Base-by-base conservation (phyloP, 1,140 invertebrate genomes). In the Musca domestica region DNA sequence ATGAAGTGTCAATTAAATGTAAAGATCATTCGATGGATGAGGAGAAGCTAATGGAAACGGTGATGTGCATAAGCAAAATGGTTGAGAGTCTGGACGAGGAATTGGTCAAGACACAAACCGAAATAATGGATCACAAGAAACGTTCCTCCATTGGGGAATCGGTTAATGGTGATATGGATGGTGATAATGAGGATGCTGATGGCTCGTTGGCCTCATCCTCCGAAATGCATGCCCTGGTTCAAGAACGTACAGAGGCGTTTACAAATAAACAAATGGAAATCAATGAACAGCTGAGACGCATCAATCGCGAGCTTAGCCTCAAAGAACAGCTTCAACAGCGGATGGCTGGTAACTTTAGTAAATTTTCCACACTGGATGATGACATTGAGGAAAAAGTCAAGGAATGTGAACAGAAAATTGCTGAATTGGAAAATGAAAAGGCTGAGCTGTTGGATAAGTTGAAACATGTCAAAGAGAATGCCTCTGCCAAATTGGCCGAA, bases 281-380 rank as follows among this genome's bases (percentile, higher is more conserved):
- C 0, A 87, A 88, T 67, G 85, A 86, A 68, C 85, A 91, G 78
- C 79, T 91, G 10, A 86, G 89, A 74, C 87, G 89, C 69, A 85
- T 95, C 1, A 92, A 91, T 74, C 88, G 87, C 19, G 87, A 90
- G 54, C 82, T 95, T 70, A 87, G 88, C 4, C 84, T 90, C 49
- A 95, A 95, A 75, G 90, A 94, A 76, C 87, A 88, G 52, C 82
- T 95, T 2, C 90, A 92, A 0, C 83, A 87, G 67, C 86, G 87
- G 48, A 84, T 95, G 49, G 73, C 87, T 1, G 85, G 85, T 48
- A 92, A 90, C 77, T 87, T 88, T 41, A 83, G 85, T 14, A 85
- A 89, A 67, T 85, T 91, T 76, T 80, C 84, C 22, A 78, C 83
- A 67, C 83, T 87, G 80, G 82, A 85, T 84, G 58, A 72, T 6